Evolutionary conservation across 2,113 vertebrate species (phyloP).

Genomic region (Nothoprocta perdicaria): DNA sequence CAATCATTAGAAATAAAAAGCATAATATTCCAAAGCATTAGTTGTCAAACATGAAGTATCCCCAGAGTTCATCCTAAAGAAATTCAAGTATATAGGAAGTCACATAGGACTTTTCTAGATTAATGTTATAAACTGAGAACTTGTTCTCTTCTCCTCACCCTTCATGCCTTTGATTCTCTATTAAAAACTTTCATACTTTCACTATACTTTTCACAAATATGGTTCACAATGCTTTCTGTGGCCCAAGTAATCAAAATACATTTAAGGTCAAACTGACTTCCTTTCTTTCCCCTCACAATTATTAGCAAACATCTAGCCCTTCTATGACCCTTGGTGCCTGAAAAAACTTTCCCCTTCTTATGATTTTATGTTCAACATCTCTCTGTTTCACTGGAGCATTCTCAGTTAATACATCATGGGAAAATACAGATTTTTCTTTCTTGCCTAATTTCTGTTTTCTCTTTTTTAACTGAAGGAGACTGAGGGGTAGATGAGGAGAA

Average conservation of each 20-base stretch:
- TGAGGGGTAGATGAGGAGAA: background rate
- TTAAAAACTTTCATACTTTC: background rate
- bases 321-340: background rate
- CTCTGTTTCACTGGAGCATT: background rate
- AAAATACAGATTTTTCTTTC: background rate
- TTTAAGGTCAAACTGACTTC: background rate
- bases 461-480: too few species aligned
- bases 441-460: too few species aligned
- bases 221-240: background rate
- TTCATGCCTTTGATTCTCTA: background rate
- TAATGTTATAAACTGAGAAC: background rate
- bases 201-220: background rate
- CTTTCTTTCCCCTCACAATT: background rate
- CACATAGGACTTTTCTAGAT: background rate
- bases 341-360: background rate
- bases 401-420: background rate
- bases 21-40: background rate
- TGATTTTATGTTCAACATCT: background rate
- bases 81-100: background rate
- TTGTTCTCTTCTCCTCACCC: background rate
- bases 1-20: background rate
- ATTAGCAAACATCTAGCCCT: background rate
- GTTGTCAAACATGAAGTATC: background rate
- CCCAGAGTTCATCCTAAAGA: background rate
- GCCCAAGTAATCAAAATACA: background rate